These are phyloP conservation scores for Rynchops niger DNA, from an alignment of 2,113 vertebrate species.

Conservation along the genomic window DNA sequence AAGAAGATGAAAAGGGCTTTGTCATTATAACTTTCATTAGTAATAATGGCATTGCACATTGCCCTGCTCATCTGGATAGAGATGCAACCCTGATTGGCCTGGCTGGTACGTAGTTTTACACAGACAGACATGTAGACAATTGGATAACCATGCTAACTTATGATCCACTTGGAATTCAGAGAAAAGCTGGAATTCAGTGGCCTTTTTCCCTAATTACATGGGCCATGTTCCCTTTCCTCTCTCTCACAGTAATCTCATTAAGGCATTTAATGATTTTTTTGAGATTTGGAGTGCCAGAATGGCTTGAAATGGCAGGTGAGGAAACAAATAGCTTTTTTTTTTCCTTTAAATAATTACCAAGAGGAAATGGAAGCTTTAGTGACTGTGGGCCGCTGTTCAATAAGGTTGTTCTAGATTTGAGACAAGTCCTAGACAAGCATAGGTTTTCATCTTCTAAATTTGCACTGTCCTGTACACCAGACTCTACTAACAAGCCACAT, in stretches of 20 bases:
- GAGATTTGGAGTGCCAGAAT: neutral
- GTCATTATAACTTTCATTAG: conserved; percentile 8
- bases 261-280: neutral
- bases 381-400: neutral
- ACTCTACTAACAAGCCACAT: neutral
- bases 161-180: neutral
- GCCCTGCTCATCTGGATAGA: neutral
- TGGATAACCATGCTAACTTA: neutral
- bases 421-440: neutral
- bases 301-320: neutral
- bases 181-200: neutral
- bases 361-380: neutral
- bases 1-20: conserved; percentile 14
- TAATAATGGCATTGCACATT: neutral
- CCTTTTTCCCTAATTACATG: neutral
- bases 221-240: neutral
- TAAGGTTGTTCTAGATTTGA: neutral
- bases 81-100: neutral
- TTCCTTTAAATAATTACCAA: neutral
- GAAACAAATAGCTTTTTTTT: neutral
- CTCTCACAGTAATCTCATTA: neutral
- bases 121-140: neutral
- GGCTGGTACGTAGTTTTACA: neutral
- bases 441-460: neutral
- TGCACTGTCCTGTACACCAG: neutral